Conservation (phyloP, 2,797 vertebrate species). For the Phrynocephalus guinanensis region DNA sequence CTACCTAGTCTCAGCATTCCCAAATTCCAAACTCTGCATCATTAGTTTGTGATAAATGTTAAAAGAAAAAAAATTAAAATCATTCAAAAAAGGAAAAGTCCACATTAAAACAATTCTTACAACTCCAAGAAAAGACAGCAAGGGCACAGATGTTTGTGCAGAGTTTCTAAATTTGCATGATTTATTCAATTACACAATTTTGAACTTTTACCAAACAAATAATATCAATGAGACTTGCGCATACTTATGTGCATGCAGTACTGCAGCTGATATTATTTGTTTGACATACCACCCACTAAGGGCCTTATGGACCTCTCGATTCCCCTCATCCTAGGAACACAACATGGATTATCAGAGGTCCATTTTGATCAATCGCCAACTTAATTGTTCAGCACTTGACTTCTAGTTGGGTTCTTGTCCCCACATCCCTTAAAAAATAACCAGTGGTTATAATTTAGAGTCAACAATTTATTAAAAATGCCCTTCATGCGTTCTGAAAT, state of each 20-base stretch:
- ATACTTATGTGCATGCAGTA: background rate
- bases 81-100: background rate
- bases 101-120: background rate
- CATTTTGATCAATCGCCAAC: slow-evolving; percentile 33
- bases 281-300: background rate
- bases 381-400: slow-evolving; percentile 28
- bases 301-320: background rate
- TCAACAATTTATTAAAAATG: slow-evolving; percentile 9
- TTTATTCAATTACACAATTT: slow-evolving; percentile 36
- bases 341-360: slow-evolving; percentile 34
- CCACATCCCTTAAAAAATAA: background rate
- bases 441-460: background rate
- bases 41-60: background rate
- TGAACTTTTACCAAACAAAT: slow-evolving; percentile 11
- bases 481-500: background rate
- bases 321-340: background rate
- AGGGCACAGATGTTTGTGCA: background rate
- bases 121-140: background rate
- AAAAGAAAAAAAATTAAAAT: background rate
- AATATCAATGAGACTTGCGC: slow-evolving; percentile 8
- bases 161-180: slow-evolving; percentile 1
- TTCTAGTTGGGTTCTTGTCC: background rate
- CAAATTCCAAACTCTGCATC: background rate
- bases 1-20: background rate
- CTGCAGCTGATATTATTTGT: background rate